These are phyloP conservation scores for Cinclus cinclus DNA, from an alignment of 2,113 vertebrate genomes.

Conservation along the genomic window DNA sequence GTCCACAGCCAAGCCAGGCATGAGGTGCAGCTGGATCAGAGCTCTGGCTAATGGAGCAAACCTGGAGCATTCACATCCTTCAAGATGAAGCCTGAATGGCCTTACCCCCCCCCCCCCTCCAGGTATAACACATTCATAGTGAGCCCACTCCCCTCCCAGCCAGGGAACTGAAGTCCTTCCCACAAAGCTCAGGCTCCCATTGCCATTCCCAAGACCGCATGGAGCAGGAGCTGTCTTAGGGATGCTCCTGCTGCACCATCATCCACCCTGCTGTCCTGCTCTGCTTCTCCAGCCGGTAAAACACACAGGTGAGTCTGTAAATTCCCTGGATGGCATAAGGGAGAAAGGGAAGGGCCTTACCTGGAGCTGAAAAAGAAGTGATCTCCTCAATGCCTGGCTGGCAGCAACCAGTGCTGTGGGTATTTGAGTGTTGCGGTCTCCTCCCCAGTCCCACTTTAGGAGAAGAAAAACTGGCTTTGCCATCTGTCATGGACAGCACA, in stretches of 20 bases:
- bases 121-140: background rate
- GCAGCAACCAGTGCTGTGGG: background rate
- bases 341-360: background rate
- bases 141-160: background rate
- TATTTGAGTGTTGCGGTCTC: constrained; percentile 14
- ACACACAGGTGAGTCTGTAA: background rate
- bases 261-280: background rate
- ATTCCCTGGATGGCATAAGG: background rate
- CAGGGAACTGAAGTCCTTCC: background rate
- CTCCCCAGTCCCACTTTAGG: constrained; percentile 25
- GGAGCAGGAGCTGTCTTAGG: accelerated
- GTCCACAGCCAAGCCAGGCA: accelerated
- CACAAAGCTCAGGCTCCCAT: accelerated
- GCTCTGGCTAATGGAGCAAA: background rate
- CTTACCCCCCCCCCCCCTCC: background rate
- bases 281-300: background rate
- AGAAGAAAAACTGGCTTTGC: constrained; percentile 49
- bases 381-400: background rate
- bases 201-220: background rate
- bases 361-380: background rate
- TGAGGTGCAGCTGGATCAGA: background rate
- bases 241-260: background rate
- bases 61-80: background rate
- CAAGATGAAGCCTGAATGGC: background rate
- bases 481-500: background rate